Percentiles rank a stretch among this genome's conserved stretches.
These are phyloP conservation scores for Sinocyclocheilus rhinocerous DNA, from an alignment of 2,113 vertebrate genomes.

Conservation along the genomic window DNA sequence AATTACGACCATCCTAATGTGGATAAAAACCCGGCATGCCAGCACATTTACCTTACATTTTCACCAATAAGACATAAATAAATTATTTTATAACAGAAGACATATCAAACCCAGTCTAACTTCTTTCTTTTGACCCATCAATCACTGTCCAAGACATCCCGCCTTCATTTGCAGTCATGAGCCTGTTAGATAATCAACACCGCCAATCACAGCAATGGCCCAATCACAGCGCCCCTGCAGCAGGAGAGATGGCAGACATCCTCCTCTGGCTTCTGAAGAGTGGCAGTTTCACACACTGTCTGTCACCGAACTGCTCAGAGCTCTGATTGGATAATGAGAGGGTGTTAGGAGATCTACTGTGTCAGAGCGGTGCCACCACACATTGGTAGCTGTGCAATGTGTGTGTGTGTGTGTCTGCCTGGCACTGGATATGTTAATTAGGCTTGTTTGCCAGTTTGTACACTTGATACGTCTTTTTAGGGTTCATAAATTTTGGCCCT, in stretches of 20 bases:
- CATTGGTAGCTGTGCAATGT: background rate
- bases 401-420: background rate
- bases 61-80: too few relatives aligned
- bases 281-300: conserved; percentile 45
- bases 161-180: conserved; percentile 15
- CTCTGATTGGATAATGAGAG: conserved; percentile 48
- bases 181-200: conserved; percentile 24
- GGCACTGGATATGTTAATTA: conserved; percentile 16
- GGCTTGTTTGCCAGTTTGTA: conserved; percentile 28
- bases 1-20: too few relatives aligned
- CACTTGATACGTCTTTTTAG: conserved; percentile 1
- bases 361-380: conserved; percentile 29
- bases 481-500: conserved; percentile 12
- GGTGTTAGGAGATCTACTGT: conserved; percentile 44
- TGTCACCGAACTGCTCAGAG: conserved; percentile 24
- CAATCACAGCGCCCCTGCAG: conserved; percentile 10
- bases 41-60: too few relatives aligned
- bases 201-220: conserved; percentile 24
- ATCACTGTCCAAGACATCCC: background rate
- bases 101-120: background rate
- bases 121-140: background rate
- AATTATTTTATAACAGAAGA: background rate
- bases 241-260: conserved; percentile 19
- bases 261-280: conserved; percentile 19
- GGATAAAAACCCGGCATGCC: too few relatives aligned